A percentile compares a stretch with the other conserved stretches of the same genome.
phyloP scores from a whole-genome alignment of 2,113 vertebrate genomes.

The Pogona vitticeps region DNA sequence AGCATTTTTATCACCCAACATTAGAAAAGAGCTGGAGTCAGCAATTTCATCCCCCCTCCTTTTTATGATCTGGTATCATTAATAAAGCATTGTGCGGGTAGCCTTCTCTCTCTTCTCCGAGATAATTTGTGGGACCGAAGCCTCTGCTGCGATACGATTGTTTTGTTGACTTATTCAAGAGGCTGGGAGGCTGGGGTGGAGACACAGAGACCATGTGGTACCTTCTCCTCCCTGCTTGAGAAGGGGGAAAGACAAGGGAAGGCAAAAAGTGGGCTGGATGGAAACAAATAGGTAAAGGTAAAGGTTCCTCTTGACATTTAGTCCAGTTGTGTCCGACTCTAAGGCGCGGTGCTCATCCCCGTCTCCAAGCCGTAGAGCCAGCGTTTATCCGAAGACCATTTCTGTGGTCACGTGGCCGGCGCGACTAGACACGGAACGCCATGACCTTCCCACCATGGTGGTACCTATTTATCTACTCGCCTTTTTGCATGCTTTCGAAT shows the following conservation, averaged over 20 bases:
- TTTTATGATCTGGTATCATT: conserved; percentile 89
- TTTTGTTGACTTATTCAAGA: conserved; percentile 84
- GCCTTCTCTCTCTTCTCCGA: conserved; percentile 73
- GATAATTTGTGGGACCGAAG: conserved; percentile 87
- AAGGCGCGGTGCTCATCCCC: too few relatives aligned
- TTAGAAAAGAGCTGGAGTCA: conserved; percentile 89
- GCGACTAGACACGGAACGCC: too few relatives aligned
- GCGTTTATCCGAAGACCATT: too few relatives aligned
- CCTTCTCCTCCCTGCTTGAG: neutral
- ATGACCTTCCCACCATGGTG: too few relatives aligned
- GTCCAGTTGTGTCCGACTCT: too few relatives aligned
- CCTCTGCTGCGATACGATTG: conserved; percentile 75
- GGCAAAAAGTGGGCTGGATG: too few relatives aligned
- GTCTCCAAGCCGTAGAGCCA: too few relatives aligned
- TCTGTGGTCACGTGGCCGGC: too few relatives aligned
- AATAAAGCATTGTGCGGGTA: conserved; percentile 88
- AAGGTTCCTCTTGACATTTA: too few relatives aligned
- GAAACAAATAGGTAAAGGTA: too few relatives aligned
- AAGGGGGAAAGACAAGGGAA: neutral
- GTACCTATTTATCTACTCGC: too few relatives aligned
- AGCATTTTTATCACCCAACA: conserved; percentile 91
- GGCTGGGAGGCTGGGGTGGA: neutral
- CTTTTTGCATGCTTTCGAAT: too few relatives aligned
- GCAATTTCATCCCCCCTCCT: conserved; percentile 76
- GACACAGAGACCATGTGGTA: conserved; percentile 42